These are phyloP conservation scores for Myrmecophaga tridactyla DNA, from an alignment of 2,113 vertebrate species.

Conservation along the genomic window DNA sequence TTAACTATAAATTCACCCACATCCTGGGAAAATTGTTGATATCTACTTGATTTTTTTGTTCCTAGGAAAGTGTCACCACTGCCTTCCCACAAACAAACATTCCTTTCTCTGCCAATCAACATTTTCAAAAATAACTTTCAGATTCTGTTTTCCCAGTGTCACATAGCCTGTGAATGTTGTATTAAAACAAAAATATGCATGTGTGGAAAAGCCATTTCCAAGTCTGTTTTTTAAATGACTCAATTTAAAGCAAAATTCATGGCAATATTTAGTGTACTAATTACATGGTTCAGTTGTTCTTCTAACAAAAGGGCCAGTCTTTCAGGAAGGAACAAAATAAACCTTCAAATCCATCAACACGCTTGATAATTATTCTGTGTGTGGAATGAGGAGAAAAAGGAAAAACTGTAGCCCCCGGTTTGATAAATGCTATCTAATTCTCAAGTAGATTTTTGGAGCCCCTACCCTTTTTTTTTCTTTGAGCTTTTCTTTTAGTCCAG, in stretches of 20 bases:
- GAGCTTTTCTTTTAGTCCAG: neutral
- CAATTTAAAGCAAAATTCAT: conserved; percentile 53
- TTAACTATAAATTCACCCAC: neutral
- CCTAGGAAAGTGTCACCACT: neutral
- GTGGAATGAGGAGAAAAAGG: neutral
- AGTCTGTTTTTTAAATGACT: conserved; percentile 40
- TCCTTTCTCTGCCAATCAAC: neutral
- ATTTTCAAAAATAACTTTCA: conserved; percentile 7
- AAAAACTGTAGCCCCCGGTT: neutral
- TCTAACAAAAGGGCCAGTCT: conserved; percentile 31
- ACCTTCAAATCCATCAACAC: conserved; percentile 15
- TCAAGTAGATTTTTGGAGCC: neutral
- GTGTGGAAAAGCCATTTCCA: conserved; percentile 41
- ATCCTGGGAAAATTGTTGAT: neutral
- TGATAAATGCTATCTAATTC: neutral
- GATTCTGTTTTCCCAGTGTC: neutral
- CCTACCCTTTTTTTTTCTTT: neutral
- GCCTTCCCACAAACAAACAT: neutral
- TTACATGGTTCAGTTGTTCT: conserved; percentile 55
- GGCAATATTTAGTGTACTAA: conserved; percentile 44
- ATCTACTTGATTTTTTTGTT: neutral
- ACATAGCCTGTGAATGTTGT: conserved; percentile 21
- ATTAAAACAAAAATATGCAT: conserved; percentile 20
- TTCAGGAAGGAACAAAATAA: conserved; percentile 43
- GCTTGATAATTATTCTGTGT: neutral